These are phyloP conservation scores for Lepidochitona cinerea DNA, from an alignment of 2,888 invertebrate species.

Conservation along the genomic window DNA sequence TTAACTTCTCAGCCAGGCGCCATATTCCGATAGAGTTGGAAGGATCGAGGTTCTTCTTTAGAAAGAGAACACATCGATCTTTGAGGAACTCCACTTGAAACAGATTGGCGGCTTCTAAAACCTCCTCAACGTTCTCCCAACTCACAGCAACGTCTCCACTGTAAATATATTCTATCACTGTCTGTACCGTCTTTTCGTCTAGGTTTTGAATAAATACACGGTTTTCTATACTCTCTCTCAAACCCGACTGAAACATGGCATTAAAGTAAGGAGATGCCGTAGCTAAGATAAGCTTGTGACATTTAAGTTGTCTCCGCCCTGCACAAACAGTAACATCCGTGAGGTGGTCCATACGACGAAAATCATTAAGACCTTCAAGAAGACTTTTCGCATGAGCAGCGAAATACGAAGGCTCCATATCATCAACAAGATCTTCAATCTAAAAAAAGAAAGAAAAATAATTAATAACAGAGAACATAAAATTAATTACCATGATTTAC, in stretches of 20 bases:
- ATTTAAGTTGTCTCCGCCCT: constrained; percentile 48
- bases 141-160: constrained; percentile 83
- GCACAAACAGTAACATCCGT: constrained; percentile 58
- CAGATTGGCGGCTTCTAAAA: constrained; percentile 87
- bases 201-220: constrained; percentile 70
- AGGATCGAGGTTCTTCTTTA: constrained; percentile 79
- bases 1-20: constrained; percentile 83
- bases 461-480: too few species aligned
- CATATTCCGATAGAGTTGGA: constrained; percentile 88
- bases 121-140: constrained; percentile 81
- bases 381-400: constrained; percentile 28
- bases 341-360: constrained; percentile 49
- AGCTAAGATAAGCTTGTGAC: constrained; percentile 56
- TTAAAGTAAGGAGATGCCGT: constrained; percentile 59
- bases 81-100: constrained; percentile 86
- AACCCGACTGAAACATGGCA: constrained; percentile 60
- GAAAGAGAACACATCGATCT: constrained; percentile 83
- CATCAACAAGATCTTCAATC: neutral
- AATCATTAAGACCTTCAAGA: constrained; percentile 43
- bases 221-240: constrained; percentile 54
- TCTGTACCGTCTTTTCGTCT: constrained; percentile 81
- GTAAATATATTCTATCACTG: constrained; percentile 88
- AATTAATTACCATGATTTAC: too few species aligned
- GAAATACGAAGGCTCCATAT: constrained; percentile 2
- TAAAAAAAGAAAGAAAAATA: neutral